These are phyloP conservation scores for Fulmarus glacialis DNA, from an alignment of 2,113 vertebrate species.

Conservation along the genomic window DNA sequence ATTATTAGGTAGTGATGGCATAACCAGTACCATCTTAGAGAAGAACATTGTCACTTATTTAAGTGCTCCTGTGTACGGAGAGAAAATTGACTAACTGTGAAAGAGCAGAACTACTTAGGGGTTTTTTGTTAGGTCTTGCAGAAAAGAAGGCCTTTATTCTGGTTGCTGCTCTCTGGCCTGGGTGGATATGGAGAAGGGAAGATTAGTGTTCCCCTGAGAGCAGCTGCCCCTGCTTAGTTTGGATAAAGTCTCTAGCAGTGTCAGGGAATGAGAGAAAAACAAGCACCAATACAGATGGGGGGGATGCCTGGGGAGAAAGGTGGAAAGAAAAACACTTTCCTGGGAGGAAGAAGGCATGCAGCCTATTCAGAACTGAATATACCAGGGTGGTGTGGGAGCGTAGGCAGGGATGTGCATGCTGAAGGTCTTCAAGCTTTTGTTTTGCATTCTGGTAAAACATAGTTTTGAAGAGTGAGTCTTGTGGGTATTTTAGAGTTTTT, in stretches of 20 bases:
- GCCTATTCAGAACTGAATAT: background rate
- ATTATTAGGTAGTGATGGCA: background rate
- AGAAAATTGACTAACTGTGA: background rate
- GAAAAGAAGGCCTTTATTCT: background rate
- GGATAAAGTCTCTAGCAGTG: background rate
- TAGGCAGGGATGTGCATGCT: too few species aligned
- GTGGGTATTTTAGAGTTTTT: background rate
- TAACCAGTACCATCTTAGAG: background rate
- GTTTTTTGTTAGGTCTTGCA: background rate
- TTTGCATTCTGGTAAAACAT: background rate
- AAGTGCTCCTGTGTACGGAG: background rate
- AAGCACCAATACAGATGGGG: background rate
- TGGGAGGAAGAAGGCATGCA: rapidly evolving
- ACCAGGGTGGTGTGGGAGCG: background rate
- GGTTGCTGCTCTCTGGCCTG: background rate
- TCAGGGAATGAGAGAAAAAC: background rate
- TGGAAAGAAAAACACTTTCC: background rate
- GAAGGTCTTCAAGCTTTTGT: background rate
- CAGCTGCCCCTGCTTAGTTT: background rate
- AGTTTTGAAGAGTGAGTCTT: background rate
- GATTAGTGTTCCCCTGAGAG: background rate
- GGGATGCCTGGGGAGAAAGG: background rate
- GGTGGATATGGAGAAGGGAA: background rate
- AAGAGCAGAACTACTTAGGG: background rate
- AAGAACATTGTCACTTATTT: background rate